Conservation (phyloP, 2,113 vertebrate genomes). For the Noturus placidus region DNA sequence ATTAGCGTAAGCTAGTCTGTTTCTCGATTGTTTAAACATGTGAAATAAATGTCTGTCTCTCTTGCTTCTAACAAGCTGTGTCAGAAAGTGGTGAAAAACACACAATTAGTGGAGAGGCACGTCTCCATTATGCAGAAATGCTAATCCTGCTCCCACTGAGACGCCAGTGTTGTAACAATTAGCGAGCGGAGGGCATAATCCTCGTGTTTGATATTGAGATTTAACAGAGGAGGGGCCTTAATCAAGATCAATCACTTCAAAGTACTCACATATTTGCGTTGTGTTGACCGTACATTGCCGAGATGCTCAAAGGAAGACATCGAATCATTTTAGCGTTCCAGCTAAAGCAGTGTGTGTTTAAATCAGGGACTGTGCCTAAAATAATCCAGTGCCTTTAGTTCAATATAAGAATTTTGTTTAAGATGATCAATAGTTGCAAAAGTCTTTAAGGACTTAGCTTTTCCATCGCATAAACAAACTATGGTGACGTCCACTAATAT, state of each 20-base stretch:
- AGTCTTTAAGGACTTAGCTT: not conserved
- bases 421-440: not conserved
- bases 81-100: constrained; percentile 36
- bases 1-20: not conserved
- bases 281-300: constrained; percentile 32
- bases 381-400: not conserved
- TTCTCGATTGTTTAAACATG: constrained; percentile 33
- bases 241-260: constrained; percentile 50
- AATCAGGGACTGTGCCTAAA: not conserved
- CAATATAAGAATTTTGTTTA: not conserved
- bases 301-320: not conserved
- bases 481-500: no score
- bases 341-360: not conserved
- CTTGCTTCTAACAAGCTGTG: constrained; percentile 13
- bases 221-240: constrained; percentile 38
- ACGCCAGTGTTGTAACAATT: constrained; percentile 46
- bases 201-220: constrained; percentile 54
- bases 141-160: constrained; percentile 47
- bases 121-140: constrained; percentile 46
- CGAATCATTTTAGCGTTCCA: constrained; percentile 1
- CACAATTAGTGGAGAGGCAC: constrained; percentile 46
- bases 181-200: constrained; percentile 36
- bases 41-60: constrained; percentile 34
- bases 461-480: not conserved
- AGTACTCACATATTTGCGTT: constrained; percentile 33